A percentile compares a stretch with the other conserved stretches of the same genome.
Evolutionary conservation across 2,888 invertebrate genomes (phyloP).

Genomic region (Eupithecia centaureata): DNA sequence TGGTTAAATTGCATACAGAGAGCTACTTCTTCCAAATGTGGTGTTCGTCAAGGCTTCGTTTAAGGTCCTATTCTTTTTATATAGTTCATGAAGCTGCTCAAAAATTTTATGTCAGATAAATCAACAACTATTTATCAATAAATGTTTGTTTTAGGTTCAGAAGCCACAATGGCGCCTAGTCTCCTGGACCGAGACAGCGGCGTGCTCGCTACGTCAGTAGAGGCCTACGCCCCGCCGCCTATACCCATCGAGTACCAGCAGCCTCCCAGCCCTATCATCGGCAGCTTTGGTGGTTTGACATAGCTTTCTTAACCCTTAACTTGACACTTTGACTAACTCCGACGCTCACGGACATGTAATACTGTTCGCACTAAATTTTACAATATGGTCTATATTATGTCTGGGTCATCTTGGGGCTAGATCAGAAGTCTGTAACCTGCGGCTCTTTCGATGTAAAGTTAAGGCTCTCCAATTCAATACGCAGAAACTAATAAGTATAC

Average conservation of each 20-base stretch:
- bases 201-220: constrained; percentile 67
- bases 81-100: not conserved
- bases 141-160: constrained; percentile 58
- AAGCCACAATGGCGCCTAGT: constrained; percentile 77
- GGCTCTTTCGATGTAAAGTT: no score
- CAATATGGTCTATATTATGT: no score
- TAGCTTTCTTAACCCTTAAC: not conserved
- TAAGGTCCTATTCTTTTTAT: not conserved
- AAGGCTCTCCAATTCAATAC: no score
- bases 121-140: not conserved
- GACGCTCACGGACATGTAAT: no score
- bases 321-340: no score
- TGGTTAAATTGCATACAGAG: no score
- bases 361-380: no score
- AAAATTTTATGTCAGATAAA: not conserved
- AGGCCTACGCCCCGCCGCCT: constrained; percentile 47
- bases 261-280: constrained; percentile 69
- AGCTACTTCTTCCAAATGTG: not conserved
- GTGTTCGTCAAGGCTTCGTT: not conserved
- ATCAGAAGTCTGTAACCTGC: no score
- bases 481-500: no score
- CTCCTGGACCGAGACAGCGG: constrained; percentile 71
- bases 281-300: constrained; percentile 67
- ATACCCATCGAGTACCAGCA: constrained; percentile 45
- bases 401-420: no score